phyloP scores from a whole-genome alignment of 2,113 vertebrate genomes.

The Raja brachyura region DNA sequence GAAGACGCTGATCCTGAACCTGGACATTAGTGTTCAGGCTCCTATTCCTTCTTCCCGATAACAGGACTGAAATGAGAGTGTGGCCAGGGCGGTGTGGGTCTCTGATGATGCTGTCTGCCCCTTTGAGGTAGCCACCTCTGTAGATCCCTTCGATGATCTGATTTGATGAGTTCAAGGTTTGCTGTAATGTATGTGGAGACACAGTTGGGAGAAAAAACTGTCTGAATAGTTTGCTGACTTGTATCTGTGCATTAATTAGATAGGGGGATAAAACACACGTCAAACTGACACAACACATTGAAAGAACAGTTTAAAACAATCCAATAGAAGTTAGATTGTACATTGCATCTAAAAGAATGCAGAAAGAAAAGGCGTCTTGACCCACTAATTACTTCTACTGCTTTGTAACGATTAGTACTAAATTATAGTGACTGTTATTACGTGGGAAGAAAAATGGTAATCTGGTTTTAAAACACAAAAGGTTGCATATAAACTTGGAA shows the following conservation, averaged over 20 bases:
- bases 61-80: too few relatives aligned
- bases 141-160: too few relatives aligned
- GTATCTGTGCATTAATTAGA: background rate
- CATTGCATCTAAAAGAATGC: background rate
- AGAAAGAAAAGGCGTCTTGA: background rate
- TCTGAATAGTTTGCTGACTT: background rate
- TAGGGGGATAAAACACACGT: background rate
- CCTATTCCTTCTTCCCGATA: too few relatives aligned
- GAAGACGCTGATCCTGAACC: too few relatives aligned
- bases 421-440: background rate
- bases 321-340: background rate
- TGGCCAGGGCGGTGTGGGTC: too few relatives aligned
- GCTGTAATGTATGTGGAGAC: background rate
- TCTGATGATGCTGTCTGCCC: too few relatives aligned
- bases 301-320: background rate
- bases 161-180: background rate
- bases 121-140: too few relatives aligned
- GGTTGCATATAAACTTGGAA: slow-evolving; percentile 58
- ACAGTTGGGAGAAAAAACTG: background rate
- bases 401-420: background rate
- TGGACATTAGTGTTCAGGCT: too few relatives aligned
- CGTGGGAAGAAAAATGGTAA: background rate
- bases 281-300: background rate
- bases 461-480: slow-evolving; percentile 52
- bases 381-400: background rate